Evolutionary conservation across 2,113 vertebrate species (phyloP).

Genomic region (Siphamia tubifer): DNA sequence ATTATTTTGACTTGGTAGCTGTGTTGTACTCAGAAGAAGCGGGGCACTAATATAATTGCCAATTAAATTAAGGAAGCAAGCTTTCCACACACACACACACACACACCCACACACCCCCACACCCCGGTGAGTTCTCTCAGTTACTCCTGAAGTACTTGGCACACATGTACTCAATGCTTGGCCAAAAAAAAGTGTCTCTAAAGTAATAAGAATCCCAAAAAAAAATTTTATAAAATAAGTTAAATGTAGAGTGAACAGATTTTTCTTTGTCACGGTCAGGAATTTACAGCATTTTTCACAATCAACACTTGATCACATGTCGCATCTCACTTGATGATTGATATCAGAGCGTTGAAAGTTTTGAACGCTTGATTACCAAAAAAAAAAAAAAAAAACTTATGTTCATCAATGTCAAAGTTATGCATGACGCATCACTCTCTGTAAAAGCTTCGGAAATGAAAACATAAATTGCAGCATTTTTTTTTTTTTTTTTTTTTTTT

Average conservation of each 20-base stretch:
- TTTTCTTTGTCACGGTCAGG: not conserved
- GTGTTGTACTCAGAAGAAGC: conserved; percentile 54
- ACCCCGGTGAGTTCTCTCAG: conserved; percentile 56
- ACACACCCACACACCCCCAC: not conserved
- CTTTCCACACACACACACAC: conserved; percentile 49
- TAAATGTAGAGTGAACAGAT: conserved; percentile 16
- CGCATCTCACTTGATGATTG: not conserved
- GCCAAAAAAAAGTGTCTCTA: conserved; percentile 17
- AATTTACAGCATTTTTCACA: not conserved
- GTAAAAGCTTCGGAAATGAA: not conserved
- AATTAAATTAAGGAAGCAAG: conserved; percentile 74
- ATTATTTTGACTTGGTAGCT: conserved; percentile 71
- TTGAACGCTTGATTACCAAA: not conserved
- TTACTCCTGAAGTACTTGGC: conserved; percentile 52
- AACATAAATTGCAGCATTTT: not conserved
- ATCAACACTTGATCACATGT: conserved; percentile 1
- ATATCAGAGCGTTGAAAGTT: not conserved
- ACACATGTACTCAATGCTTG: conserved; percentile 29
- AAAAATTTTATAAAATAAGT: conserved; percentile 19
- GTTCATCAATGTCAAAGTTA: not conserved
- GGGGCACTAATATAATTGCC: conserved; percentile 72
- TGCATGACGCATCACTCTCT: not conserved
- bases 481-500: no score
- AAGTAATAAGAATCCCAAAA: conserved; percentile 22
- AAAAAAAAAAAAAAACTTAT: not conserved